Percentiles rank a stretch among this genome's conserved stretches.
phyloP scores from a whole-genome alignment of 1,140 invertebrate species.

The Hyphantria cunea region DNA sequence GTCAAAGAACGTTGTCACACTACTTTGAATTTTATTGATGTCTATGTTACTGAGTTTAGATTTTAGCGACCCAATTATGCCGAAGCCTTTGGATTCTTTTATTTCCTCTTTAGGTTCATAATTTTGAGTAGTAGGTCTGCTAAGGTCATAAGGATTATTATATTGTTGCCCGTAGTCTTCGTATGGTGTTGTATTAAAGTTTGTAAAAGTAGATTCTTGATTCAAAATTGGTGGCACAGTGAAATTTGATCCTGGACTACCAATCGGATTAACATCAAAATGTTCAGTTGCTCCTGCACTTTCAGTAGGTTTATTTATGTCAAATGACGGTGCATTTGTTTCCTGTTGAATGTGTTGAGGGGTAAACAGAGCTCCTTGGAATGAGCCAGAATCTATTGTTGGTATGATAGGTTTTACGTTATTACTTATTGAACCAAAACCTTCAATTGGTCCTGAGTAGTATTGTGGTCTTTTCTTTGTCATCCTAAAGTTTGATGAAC shows the following conservation, averaged over 20 bases:
- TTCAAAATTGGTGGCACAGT: background rate
- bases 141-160: slow-evolving; percentile 67
- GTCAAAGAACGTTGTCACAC: slow-evolving; percentile 76
- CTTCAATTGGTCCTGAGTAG: slow-evolving; percentile 77
- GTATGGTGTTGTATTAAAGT: background rate
- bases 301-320: slow-evolving; percentile 38
- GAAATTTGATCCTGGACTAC: background rate
- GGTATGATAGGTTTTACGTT: slow-evolving; percentile 61
- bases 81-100: slow-evolving; percentile 59
- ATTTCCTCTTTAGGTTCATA: slow-evolving; percentile 52
- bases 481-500: slow-evolving; percentile 66
- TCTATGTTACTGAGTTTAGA: slow-evolving; percentile 71
- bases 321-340: slow-evolving; percentile 34
- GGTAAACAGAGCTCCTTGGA: slow-evolving; percentile 60
- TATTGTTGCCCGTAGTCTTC: slow-evolving; percentile 32
- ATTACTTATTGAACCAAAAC: slow-evolving; percentile 65
- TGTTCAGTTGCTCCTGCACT: slow-evolving; percentile 8
- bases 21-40: slow-evolving; percentile 76
- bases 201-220: background rate
- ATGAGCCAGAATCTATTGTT: slow-evolving; percentile 42
- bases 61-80: slow-evolving; percentile 72
- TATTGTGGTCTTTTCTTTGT: slow-evolving; percentile 73
- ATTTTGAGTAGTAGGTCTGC: slow-evolving; percentile 53
- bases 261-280: slow-evolving; percentile 34
- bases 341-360: slow-evolving; percentile 34